phyloP scores from a whole-genome alignment of 2,113 vertebrate genomes.

The Phainopepla nitens region DNA sequence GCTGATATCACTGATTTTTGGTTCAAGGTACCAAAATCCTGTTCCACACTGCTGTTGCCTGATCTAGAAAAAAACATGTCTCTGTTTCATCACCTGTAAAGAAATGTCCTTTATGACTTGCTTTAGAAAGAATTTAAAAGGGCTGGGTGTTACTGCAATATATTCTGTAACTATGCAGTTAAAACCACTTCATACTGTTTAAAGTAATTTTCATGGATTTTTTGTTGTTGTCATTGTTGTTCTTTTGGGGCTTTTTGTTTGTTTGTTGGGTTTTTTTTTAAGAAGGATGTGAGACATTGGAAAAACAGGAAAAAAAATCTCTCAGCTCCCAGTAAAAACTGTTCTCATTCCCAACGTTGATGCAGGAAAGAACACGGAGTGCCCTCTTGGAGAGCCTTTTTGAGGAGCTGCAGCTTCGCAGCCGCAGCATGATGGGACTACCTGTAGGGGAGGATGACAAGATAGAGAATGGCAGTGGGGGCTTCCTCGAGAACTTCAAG shows the following conservation, averaged over 20 bases:
- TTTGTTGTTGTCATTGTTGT: neutral
- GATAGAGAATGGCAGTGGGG: conserved; percentile 77
- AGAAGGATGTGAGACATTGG: neutral
- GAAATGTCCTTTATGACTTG: neutral
- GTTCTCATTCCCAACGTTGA: neutral
- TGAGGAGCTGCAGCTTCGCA: conserved; percentile 80
- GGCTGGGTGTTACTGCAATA: neutral
- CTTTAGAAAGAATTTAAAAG: neutral
- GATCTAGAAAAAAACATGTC: neutral
- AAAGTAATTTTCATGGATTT: neutral
- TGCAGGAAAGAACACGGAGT: conserved; percentile 84
- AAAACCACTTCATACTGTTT: neutral
- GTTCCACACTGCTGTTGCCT: neutral
- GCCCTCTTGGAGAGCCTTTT: conserved; percentile 84
- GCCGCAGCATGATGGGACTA: conserved; percentile 84
- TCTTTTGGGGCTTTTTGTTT: neutral
- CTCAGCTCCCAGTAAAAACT: neutral
- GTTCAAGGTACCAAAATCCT: neutral
- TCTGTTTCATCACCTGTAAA: neutral
- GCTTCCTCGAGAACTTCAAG: conserved; percentile 93
- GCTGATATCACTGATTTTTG: neutral
- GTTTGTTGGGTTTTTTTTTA: neutral
- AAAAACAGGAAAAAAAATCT: neutral
- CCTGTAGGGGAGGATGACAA: conserved; percentile 58
- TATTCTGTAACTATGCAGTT: neutral